Base-by-base conservation (phyloP, 92 coral and sea anemone species). In the Hydrozoanthus gracilis region DNA sequence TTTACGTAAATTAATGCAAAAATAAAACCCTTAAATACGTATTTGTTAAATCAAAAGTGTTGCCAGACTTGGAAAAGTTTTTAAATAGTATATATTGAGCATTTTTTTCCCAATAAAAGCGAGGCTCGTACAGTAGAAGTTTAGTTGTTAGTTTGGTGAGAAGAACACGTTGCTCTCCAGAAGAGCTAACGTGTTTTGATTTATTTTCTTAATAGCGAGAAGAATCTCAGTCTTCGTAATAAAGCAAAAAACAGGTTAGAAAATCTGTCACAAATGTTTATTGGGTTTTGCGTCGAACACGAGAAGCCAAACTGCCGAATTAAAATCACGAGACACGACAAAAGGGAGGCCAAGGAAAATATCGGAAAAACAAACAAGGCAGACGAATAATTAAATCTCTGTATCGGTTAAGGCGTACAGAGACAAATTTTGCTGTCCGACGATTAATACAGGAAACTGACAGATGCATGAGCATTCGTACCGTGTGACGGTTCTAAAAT, bases 181-280 rank as follows among this genome's bases (percentile, higher is more conserved):
- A 58, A 58, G 62, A 76, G 62, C 20, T 17, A 78, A 51, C 35
- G 47, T 51, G 51, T 56, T 83, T 48, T 83, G 50, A 83, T 83
- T 67, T 14, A 69, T 51, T 49, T 44, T 84, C 56, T 47, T 69
- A 72, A 83, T 65, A 51, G 12, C 78, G 84, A 86, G 91, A 86
- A 45, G 84, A 82, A 80, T 82, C 91, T 13, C 75, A 71, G 75
- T 39, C 20, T 71, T 71, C 75, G 67, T 76, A 76, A 76, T 44
- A 76, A 20, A 51, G 82, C 67, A 51, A 76, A 76, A 76, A 76
- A 71, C 35, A 71, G 17, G 20, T 71, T 7, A 71, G 35, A 71
- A 58, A 58, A 58, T 58, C 65, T 58, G 65, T 58, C 65, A 58
- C 65, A 58, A 58, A 58, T 58, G 65, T 58, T 58, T 58, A 58